Conservation (phyloP, 2,797 vertebrate genomes). For the Sebastolobus alascanus region DNA sequence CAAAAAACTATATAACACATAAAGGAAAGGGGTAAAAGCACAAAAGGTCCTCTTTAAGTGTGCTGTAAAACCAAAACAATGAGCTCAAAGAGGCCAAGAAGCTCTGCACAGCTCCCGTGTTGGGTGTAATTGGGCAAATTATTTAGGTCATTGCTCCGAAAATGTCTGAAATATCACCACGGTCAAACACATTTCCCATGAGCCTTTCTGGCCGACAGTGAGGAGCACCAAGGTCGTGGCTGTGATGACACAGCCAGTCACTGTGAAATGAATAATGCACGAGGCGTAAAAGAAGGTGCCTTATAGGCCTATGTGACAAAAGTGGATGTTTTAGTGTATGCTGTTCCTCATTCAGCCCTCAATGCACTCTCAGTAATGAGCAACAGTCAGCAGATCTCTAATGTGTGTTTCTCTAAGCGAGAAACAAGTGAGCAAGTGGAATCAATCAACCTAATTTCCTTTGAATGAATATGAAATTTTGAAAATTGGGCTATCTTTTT, state of each 20-base stretch:
- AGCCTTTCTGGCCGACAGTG: slow-evolving; percentile 31
- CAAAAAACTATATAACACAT: too few species aligned
- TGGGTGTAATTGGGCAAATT: neutral
- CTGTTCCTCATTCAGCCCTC: neutral
- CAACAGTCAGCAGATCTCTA: slow-evolving; percentile 11
- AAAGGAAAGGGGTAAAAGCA: too few species aligned
- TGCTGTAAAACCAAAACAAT: neutral
- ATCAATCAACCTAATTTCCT: neutral
- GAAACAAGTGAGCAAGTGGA: slow-evolving; percentile 16
- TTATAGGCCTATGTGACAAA: slow-evolving; percentile 23
- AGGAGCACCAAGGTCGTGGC: slow-evolving; percentile 57
- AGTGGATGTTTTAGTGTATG: slow-evolving; percentile 6
- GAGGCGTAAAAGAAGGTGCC: slow-evolving; percentile 13
- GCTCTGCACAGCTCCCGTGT: neutral
- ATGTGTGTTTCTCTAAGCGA: slow-evolving; percentile 33
- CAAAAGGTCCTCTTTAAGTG: neutral
- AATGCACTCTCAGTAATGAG: slow-evolving; percentile 55
- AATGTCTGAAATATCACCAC: slow-evolving; percentile 10
- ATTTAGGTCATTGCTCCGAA: neutral
- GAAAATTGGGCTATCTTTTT: neutral
- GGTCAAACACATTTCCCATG: slow-evolving; percentile 47
- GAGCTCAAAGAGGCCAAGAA: neutral
- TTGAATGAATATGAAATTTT: neutral
- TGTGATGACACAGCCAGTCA: slow-evolving; percentile 56
- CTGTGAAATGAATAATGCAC: slow-evolving; percentile 64